phyloP scores from a whole-genome alignment of 2,113 vertebrate species.

The Ciconia maguari region DNA sequence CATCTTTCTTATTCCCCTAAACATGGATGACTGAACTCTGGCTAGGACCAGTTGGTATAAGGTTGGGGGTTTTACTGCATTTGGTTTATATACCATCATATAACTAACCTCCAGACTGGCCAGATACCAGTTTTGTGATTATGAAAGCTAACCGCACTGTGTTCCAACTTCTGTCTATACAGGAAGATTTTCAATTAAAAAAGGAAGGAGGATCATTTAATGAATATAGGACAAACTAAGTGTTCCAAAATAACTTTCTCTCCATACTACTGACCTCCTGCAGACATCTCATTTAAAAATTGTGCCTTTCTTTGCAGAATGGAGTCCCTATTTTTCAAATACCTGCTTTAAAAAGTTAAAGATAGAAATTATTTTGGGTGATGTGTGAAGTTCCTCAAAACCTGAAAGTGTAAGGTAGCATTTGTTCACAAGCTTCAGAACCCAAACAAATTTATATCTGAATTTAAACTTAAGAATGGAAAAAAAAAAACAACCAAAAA shows the following conservation, averaged over 20 bases:
- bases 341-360: background rate
- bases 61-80: background rate
- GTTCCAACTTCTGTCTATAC: background rate
- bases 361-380: background rate
- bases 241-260: background rate
- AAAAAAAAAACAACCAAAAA: background rate
- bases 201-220: background rate
- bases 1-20: background rate
- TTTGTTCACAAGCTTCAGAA: background rate
- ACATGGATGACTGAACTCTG: background rate
- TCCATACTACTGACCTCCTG: background rate
- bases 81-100: background rate
- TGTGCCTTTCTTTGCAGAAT: background rate
- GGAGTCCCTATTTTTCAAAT: background rate
- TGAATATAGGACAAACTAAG: background rate
- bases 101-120: background rate
- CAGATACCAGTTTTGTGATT: background rate
- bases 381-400: background rate
- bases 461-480: background rate
- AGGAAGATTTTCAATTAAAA: background rate
- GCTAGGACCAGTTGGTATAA: background rate
- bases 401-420: background rate
- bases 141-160: background rate
- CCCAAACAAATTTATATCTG: background rate
- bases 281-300: background rate